A percentile compares a stretch with the other conserved stretches of the same genome.
Conservation (phyloP, 2,888 invertebrate genomes). For the Platycheirus rosarum region DNA sequence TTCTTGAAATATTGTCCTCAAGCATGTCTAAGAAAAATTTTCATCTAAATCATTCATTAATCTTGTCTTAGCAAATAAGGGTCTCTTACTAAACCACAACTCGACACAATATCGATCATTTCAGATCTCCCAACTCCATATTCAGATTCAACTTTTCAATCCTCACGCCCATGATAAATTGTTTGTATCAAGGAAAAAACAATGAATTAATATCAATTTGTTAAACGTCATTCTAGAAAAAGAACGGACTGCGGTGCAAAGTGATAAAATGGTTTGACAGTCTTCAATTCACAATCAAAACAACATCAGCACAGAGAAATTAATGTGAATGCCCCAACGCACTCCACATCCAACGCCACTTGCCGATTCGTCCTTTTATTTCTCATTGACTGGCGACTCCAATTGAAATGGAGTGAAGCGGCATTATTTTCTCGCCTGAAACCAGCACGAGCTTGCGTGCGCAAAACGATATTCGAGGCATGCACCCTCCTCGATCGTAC, state of each 20-base stretch:
- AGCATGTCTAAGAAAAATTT: too few species aligned
- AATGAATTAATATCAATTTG: constrained; percentile 19
- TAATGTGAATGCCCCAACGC: constrained; percentile 9
- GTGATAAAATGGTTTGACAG: constrained; percentile 42
- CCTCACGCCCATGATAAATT: too few species aligned
- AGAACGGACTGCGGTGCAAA: neutral
- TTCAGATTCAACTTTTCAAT: too few species aligned
- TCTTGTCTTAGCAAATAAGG: too few species aligned
- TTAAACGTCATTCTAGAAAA: constrained; percentile 23
- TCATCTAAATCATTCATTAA: too few species aligned
- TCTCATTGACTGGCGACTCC: constrained; percentile 41
- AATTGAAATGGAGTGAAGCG: constrained; percentile 61
- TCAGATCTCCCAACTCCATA: too few species aligned
- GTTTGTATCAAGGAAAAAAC: too few species aligned
- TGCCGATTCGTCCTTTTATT: constrained; percentile 22
- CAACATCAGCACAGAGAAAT: constrained; percentile 30
- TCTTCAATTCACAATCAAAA: constrained; percentile 51
- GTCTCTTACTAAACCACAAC: too few species aligned
- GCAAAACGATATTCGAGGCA: constrained; percentile 69
- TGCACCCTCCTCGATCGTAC: constrained; percentile 54
- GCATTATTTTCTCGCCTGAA: constrained; percentile 76
- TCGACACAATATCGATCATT: too few species aligned
- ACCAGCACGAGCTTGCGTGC: constrained; percentile 77
- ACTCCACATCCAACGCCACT: neutral
- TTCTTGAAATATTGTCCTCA: too few species aligned